A percentile compares a stretch with the other conserved stretches of the same genome.
These are phyloP conservation scores for Orius laevigatus DNA, from an alignment of 1,140 invertebrate genomes.

Conservation along the genomic window DNA sequence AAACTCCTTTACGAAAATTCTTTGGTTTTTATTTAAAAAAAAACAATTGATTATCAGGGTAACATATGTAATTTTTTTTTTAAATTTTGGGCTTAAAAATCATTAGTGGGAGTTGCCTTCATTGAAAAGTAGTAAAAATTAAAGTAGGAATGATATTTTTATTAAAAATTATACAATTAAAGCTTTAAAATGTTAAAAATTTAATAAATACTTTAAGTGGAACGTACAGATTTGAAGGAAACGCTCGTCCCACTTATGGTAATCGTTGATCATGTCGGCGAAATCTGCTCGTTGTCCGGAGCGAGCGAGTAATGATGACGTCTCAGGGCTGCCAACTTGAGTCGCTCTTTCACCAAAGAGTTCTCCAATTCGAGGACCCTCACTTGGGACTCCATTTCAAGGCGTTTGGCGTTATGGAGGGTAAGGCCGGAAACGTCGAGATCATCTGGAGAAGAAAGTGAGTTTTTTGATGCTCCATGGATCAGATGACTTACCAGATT, in stretches of 20 bases:
- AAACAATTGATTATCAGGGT: too few relatives aligned
- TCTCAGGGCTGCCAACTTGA: conserved; percentile 63
- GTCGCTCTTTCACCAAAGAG: conserved; percentile 71
- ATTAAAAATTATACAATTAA: too few relatives aligned
- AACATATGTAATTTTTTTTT: too few relatives aligned
- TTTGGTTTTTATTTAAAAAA: too few relatives aligned
- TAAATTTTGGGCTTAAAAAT: too few relatives aligned
- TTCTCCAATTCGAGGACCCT: conserved; percentile 84
- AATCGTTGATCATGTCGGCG: conserved; percentile 6
- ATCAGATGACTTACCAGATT: conserved; percentile 41
- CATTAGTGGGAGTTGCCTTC: too few relatives aligned
- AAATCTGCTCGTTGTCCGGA: conserved; percentile 36
- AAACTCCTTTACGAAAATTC: too few relatives aligned
- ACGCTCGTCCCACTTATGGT: conserved; percentile 3
- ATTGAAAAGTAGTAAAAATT: too few relatives aligned
- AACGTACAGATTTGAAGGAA: neutral
- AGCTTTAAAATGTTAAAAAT: too few relatives aligned
- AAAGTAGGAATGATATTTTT: too few relatives aligned
- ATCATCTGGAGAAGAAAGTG: conserved; percentile 42
- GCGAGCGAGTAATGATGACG: conserved; percentile 86
- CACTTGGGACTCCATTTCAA: conserved; percentile 92
- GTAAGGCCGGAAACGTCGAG: conserved; percentile 78
- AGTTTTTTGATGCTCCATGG: neutral
- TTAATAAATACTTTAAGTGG: too few relatives aligned
- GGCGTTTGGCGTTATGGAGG: conserved; percentile 81